These are phyloP conservation scores for Choloepus hoffmanni DNA, from an alignment of 2,113 vertebrate species.

Conservation along the genomic window DNA sequence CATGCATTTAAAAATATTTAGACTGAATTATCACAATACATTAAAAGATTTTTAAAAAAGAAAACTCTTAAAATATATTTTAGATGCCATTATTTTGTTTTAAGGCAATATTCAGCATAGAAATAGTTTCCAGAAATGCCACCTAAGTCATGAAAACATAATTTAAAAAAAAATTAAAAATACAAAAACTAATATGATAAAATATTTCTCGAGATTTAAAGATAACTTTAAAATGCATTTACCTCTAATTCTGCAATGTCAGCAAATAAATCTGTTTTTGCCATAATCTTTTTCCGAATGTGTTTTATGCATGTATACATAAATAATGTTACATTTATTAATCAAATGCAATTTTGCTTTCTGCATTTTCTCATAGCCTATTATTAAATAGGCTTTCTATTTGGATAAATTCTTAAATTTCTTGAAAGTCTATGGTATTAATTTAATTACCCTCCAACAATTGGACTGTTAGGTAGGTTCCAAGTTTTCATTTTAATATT, in stretches of 20 bases:
- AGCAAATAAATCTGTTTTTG: not conserved
- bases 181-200: slow-evolving; percentile 12
- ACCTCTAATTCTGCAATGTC: not conserved
- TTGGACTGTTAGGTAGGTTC: not conserved
- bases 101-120: not conserved
- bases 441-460: not conserved
- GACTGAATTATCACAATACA: not conserved
- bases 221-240: slow-evolving; percentile 16
- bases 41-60: not conserved
- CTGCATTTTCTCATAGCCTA: not conserved
- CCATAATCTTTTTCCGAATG: not conserved
- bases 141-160: not conserved
- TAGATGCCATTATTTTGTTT: not conserved
- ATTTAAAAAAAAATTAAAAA: slow-evolving; percentile 35
- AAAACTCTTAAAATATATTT: not conserved
- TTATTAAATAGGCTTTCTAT: not conserved
- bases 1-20: not conserved
- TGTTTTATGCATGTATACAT: not conserved
- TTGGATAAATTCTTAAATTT: not conserved
- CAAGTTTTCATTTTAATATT: not conserved
- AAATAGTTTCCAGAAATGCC: not conserved
- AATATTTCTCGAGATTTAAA: not conserved
- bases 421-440: not conserved
- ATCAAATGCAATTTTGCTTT: not conserved
- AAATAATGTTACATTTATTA: slow-evolving; percentile 21